Evolutionary conservation across 2,113 vertebrate genomes (phyloP), one percentile per base, ranked within the genome.

Genomic region (Sciurus niger): DNA sequence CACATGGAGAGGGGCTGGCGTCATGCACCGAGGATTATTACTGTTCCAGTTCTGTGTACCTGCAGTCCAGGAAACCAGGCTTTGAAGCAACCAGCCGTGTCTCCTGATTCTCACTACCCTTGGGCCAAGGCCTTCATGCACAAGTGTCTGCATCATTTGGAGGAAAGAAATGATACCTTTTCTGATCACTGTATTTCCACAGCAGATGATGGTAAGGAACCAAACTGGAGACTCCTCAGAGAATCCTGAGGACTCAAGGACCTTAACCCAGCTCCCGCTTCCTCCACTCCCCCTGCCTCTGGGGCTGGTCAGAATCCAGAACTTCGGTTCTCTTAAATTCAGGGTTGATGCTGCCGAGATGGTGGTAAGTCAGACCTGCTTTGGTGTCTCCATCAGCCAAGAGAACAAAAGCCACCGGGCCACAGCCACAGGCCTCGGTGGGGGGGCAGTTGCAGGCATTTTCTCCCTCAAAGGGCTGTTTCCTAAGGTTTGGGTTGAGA

Each of bases 401-500:
- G 34, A 53, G 55, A 86, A 37, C 28, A 43, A 68, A 53, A 77
- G n/a, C 46, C 34, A 22, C 2, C 4, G 68, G 88, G 43, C 51
- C 73, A 40, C 43, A 70, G 93, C 37, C 6, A 0, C 20, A n/a
- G 32, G 32, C 32, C 46, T 93, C 34, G 8, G 60, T 11, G 73
- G n/a, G 12, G 51, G 28, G 40, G 51, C 46, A 53, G 16, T 1
- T 63, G 28, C 48, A 89, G 46, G 30, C 48, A 32, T 80, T 53
- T 84, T 55, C 20, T 34, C 63, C 55, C 28, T 14, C 58, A 46
- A 18, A 86, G 70, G 84, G 20, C 65, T 88, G 76, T 72, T 77
- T 80, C 80, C 89, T 87, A 73, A 93, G 82, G 67, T 72, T 48
- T 43, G 82, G 68, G 37, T 65, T 80, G 67, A 48, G 89, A 88